Percentiles rank a stretch among this genome's conserved stretches.
phyloP scores from a whole-genome alignment of 1,140 invertebrate genomes.

The Psix sp. region DNA sequence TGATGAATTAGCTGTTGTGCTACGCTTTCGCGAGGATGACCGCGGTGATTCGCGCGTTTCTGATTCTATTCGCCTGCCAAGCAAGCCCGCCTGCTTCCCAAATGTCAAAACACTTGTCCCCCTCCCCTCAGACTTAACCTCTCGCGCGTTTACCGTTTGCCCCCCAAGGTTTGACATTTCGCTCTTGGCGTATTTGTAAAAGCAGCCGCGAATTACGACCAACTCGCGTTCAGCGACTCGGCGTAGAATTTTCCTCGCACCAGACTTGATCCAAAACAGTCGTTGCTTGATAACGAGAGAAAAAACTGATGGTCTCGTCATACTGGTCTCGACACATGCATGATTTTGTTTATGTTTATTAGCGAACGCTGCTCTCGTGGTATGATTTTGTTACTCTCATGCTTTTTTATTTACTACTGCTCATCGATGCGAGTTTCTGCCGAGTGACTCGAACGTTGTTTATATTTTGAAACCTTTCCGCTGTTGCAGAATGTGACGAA shows the following conservation, averaged over 20 bases:
- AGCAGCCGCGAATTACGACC: too few species aligned
- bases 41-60: too few species aligned
- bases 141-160: conserved; percentile 11
- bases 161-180: conserved; percentile 33
- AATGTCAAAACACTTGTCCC: not conserved
- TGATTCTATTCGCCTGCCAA: too few species aligned
- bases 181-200: conserved; percentile 2
- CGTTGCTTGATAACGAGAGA: conserved; percentile 31
- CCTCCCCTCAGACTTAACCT: conserved; percentile 39
- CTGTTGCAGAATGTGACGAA: conserved; percentile 69
- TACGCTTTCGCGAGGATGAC: conserved; percentile 53
- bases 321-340: conserved; percentile 4
- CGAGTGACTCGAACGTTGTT: conserved; percentile 1
- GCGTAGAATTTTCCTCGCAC: not conserved
- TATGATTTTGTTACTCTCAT: too few species aligned
- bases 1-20: conserved; percentile 54
- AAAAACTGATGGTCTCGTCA: conserved; percentile 33
- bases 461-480: too few species aligned
- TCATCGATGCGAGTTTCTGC: too few species aligned
- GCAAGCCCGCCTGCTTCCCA: not conserved
- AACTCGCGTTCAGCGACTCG: not conserved
- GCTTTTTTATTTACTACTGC: too few species aligned
- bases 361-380: too few species aligned
- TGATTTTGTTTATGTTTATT: conserved; percentile 26
- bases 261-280: not conserved